Base-by-base conservation (phyloP, 2,888 invertebrate species). In the Iphiclides podalirius region DNA sequence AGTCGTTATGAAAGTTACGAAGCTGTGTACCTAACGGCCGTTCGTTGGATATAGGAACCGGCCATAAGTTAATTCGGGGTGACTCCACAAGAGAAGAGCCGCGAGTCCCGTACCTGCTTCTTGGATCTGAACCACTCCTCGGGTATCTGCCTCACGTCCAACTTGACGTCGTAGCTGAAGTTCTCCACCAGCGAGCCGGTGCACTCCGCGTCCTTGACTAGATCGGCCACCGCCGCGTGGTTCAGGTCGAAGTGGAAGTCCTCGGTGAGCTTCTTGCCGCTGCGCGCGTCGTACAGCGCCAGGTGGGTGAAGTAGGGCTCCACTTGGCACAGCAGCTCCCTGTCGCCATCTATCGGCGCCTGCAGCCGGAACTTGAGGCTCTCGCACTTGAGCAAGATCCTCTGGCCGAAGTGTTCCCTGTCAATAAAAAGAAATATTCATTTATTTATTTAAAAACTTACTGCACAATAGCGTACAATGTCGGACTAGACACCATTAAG, bases 221-320 rank as follows among this genome's bases (percentile, higher is more conserved):
- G 90, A 74, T 88, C 90, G 73, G 58, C 80, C n/a, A 95, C 93
- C 54, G 92, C 91, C 7, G 92, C 90, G 67, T 94, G 92, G 83
- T 96, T 96, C 11, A 96, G 89, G 75, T 96, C 95, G 69, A 96
- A 96, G 77, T 96, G 94, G 84, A 98, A 98, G 81, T 96, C 97
- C 77, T 98, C 98, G 1, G 97, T 95, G 56, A 98, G 89, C 83
- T 98, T 98, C 69, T 93, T 92, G 28, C 95, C 95, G 59, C 93
- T 93, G 68, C 94, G 93, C 4, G 95, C 95, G 88, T 99, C 98
- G 79, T 96, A 99, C 34, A 99, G 83, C 48, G 96, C 94, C 59
- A 99, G 81, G 39, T 94, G 93, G 13, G 98, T 94, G 71, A 95
- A 95, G 82, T 98, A 98, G 0, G 99, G 98, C 75, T 99, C 99